Percentiles rank a stretch among this genome's conserved stretches.
Evolutionary conservation across 2,113 vertebrate genomes (phyloP).

Genomic region (Marmota flaviventris): DNA sequence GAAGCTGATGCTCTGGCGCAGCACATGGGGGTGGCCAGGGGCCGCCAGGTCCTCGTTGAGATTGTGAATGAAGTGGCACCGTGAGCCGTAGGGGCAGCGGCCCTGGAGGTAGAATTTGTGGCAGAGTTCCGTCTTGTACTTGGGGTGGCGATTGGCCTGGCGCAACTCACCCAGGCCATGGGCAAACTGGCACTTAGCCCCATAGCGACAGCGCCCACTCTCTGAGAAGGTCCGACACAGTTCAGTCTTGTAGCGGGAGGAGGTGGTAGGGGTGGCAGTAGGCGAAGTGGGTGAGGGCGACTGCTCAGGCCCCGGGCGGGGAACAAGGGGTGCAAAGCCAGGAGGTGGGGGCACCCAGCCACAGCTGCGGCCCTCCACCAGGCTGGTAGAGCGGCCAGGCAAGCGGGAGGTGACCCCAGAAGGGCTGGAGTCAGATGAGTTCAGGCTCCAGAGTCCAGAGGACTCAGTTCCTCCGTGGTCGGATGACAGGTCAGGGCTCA

Average conservation of each 20-base stretch:
- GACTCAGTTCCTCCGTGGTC: slow-evolving; percentile 63
- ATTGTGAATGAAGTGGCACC: slow-evolving; percentile 95
- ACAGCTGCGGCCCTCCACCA: slow-evolving; percentile 77
- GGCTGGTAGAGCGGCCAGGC: slow-evolving; percentile 79
- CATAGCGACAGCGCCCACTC: slow-evolving; percentile 93
- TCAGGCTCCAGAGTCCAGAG: slow-evolving; percentile 69
- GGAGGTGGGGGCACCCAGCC: slow-evolving; percentile 82
- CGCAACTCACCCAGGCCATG: slow-evolving; percentile 92
- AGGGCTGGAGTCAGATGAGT: not conserved
- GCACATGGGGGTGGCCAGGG: slow-evolving; percentile 82
- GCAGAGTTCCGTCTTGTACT: slow-evolving; percentile 96
- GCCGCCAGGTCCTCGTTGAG: slow-evolving; percentile 82
- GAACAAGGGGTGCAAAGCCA: slow-evolving; percentile 77
- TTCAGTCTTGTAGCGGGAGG: slow-evolving; percentile 96
- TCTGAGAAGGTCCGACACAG: slow-evolving; percentile 95
- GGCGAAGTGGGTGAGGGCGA: slow-evolving; percentile 88
- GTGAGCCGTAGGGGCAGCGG: slow-evolving; percentile 93
- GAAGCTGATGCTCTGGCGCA: slow-evolving; percentile 94
- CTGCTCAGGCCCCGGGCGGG: slow-evolving; percentile 89
- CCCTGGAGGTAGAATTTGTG: slow-evolving; percentile 96
- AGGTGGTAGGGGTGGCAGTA: slow-evolving; percentile 86
- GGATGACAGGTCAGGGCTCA: slow-evolving; percentile 58
- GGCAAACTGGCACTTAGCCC: slow-evolving; percentile 95
- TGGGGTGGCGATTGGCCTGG: slow-evolving; percentile 93
- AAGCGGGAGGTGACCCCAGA: slow-evolving; percentile 50